Evolutionary conservation across 2,113 vertebrate genomes (phyloP).

Genomic region (Empidonax traillii): DNA sequence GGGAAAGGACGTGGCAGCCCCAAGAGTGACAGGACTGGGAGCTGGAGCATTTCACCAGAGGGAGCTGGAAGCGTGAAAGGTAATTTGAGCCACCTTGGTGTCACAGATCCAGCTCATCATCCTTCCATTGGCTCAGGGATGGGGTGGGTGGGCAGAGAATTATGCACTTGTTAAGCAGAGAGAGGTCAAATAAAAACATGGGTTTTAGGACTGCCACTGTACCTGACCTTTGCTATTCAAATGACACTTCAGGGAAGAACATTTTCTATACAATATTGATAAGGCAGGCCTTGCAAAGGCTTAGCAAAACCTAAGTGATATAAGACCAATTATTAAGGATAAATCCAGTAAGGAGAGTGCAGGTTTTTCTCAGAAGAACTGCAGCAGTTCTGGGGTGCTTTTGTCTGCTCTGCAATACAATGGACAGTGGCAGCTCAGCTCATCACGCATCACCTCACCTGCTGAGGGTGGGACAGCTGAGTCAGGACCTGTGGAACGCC

Average conservation of each 20-base stretch:
- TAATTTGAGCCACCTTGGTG: background rate
- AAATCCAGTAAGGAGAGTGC: background rate
- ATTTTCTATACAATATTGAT: background rate
- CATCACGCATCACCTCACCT: fast-evolving
- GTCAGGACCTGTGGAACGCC: background rate
- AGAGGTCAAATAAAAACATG: constrained; percentile 26
- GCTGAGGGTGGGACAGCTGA: background rate
- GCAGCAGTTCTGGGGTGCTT: background rate
- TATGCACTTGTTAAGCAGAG: background rate
- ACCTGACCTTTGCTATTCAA: background rate
- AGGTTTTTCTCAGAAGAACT: background rate
- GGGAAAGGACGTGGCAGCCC: background rate
- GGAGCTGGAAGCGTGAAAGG: background rate
- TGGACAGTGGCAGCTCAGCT: background rate
- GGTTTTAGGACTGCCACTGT: background rate
- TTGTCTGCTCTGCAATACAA: background rate
- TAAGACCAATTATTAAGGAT: background rate
- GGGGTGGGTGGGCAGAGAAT: background rate
- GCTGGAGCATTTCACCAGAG: background rate
- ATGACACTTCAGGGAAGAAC: background rate
- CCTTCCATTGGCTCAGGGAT: background rate
- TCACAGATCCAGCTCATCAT: background rate
- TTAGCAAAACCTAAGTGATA: background rate
- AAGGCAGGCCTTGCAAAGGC: background rate
- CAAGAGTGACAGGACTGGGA: background rate